Base-by-base conservation (phyloP, 2,888 invertebrate genomes). In the Lordiphosa andalusiaca region DNA sequence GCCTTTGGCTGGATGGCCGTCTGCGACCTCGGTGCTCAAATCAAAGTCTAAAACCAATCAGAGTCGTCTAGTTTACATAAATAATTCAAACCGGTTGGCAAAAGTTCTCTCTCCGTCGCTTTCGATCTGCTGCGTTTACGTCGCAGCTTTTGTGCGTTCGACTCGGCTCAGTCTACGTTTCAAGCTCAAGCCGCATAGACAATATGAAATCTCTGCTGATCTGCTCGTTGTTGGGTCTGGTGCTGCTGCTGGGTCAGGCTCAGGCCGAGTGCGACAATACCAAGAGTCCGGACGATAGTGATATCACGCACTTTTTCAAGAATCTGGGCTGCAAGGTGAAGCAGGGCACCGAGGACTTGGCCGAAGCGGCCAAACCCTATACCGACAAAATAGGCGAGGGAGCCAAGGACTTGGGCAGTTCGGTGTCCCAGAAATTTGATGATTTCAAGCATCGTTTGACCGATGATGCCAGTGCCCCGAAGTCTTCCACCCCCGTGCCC, bases 391-490 rank as follows among this genome's bases (percentile, higher is more conserved):
- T 89, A 6, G 78, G 86, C 4, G 71, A 71, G 7, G 71, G 85
- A 0, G 86, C 88, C 39, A 88, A 88, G 69, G 85, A 87, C 2
- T 61, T 88, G 1, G 78, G 86, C 12, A 80, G 41, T 30, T 57
- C 67, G 10, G 86, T 88, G 4, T 83, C 74, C 5, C 74, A 87
- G 7, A 88, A 87, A 21, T 88, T 86, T 47, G 82, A 86, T 30
- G 84, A 87, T 39, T 19, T 88, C 2, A 88, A 88, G 72, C 86
- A 87, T 16, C 87, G 84, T 35, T 60, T 88, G n/a, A 78, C 68
- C 42, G 87, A 87, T 3, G 70, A 63, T 6, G 6, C 40, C 4
- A 51, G 70, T 12, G 58, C 83, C 0, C 40, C 67, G 13, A 62
- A 52, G 19, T 16, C 59, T 0, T 25, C 41, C 0, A 10, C 58